phyloP scores from a whole-genome alignment of 2,888 invertebrate species.

The Archips xylosteana region DNA sequence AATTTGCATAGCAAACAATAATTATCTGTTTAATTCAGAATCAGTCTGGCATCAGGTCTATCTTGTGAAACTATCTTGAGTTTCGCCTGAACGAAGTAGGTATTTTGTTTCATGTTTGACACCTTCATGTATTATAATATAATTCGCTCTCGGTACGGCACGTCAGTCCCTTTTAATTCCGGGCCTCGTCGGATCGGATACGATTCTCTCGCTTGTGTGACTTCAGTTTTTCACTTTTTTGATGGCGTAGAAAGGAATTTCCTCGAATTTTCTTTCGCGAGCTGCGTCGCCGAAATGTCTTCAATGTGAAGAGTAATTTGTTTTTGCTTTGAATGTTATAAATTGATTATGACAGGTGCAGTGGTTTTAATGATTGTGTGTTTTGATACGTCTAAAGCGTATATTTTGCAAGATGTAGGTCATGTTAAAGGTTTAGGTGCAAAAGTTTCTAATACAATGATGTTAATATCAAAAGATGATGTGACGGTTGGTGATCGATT shows the following conservation, averaged over 20 bases:
- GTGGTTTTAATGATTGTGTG: background rate
- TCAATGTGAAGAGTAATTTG: constrained; percentile 28
- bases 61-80: background rate
- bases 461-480: background rate
- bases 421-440: background rate
- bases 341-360: background rate
- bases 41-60: background rate
- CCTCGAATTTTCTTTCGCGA: constrained; percentile 21
- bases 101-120: background rate
- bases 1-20: background rate
- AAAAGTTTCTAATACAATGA: background rate
- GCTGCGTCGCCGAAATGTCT: constrained; percentile 18
- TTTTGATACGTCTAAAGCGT: background rate
- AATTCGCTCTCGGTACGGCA: background rate
- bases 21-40: background rate
- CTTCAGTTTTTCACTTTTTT: constrained; percentile 33
- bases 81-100: background rate
- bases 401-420: background rate
- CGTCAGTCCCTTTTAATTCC: constrained; percentile 17
- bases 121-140: background rate
- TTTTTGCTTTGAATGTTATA: constrained; percentile 15
- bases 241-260: constrained; percentile 29
- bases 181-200: constrained; percentile 14
- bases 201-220: constrained; percentile 28
- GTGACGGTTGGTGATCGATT: background rate